phyloP scores from a whole-genome alignment of 2,888 invertebrate species.

The Alsophila aescularia region DNA sequence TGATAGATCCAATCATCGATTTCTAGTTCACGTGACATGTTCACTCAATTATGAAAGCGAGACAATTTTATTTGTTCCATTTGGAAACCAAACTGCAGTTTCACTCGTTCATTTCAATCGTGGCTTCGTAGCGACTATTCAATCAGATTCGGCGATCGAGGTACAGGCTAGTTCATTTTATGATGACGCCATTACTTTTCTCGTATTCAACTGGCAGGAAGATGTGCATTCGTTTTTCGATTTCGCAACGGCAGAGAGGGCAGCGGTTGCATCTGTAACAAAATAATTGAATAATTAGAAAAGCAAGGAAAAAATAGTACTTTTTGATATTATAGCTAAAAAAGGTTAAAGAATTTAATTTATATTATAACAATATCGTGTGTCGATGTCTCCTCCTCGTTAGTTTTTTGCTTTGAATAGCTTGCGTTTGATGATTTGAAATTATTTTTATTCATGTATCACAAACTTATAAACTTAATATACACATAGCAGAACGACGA shows the following conservation, averaged over 20 bases:
- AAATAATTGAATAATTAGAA: neutral
- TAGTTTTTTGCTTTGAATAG: too few relatives aligned
- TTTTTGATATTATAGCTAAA: neutral
- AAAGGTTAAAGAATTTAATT: too few relatives aligned
- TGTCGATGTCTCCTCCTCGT: too few relatives aligned
- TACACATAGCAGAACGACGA: too few relatives aligned
- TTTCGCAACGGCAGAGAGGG: constrained; percentile 89
- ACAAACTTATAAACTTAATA: too few relatives aligned
- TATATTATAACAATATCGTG: too few relatives aligned
- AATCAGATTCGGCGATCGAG: constrained; percentile 41
- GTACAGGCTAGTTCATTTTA: constrained; percentile 60
- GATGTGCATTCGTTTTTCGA: constrained; percentile 88
- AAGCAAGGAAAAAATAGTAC: neutral
- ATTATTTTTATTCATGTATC: too few relatives aligned
- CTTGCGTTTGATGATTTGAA: too few relatives aligned
- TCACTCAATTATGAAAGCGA: constrained; percentile 10
- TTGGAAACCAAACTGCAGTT: constrained; percentile 21
- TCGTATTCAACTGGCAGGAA: constrained; percentile 87
- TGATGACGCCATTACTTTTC: constrained; percentile 60
- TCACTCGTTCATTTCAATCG: constrained; percentile 30
- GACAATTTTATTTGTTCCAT: constrained; percentile 27
- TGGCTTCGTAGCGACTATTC: constrained; percentile 18
- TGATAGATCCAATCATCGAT: neutral
- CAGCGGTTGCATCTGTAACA: constrained; percentile 87
- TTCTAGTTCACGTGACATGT: neutral